Percentiles rank a stretch among this genome's conserved stretches.
Conservation (phyloP, 1,140 invertebrate species). For the Danaus plexippus region DNA sequence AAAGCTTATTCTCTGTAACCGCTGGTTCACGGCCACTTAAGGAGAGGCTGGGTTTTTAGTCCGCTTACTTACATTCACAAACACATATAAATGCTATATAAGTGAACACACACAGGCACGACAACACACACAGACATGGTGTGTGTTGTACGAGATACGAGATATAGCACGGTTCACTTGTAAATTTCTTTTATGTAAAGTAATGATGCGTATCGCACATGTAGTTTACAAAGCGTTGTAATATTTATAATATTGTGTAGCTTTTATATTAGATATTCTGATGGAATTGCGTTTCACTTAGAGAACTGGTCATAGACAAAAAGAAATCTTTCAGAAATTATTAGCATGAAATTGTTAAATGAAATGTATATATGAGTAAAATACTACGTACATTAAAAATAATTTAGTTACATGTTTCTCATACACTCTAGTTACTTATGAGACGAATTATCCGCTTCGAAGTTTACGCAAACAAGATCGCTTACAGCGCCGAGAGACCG, state of each 20-base stretch:
- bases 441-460: constrained; percentile 45
- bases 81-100: constrained; percentile 4
- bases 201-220: too few relatives aligned
- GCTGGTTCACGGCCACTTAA: constrained; percentile 41
- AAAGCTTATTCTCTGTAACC: constrained; percentile 38
- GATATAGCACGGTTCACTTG: too few relatives aligned
- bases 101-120: background rate
- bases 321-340: too few relatives aligned
- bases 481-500: constrained; percentile 57
- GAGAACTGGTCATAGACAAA: background rate
- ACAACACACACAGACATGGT: background rate
- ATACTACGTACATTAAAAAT: constrained; percentile 21
- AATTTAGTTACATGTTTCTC: constrained; percentile 24
- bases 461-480: constrained; percentile 64
- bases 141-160: too few relatives aligned
- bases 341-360: too few relatives aligned
- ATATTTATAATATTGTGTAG: too few relatives aligned
- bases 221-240: too few relatives aligned
- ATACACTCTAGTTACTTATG: constrained; percentile 23
- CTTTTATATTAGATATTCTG: too few relatives aligned
- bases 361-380: constrained; percentile 5
- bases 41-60: constrained; percentile 47
- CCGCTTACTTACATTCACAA: constrained; percentile 23
- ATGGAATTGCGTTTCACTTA: too few relatives aligned
- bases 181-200: too few relatives aligned